Conservation (phyloP, 2,113 vertebrate genomes). For the Hemiscyllium ocellatum region DNA sequence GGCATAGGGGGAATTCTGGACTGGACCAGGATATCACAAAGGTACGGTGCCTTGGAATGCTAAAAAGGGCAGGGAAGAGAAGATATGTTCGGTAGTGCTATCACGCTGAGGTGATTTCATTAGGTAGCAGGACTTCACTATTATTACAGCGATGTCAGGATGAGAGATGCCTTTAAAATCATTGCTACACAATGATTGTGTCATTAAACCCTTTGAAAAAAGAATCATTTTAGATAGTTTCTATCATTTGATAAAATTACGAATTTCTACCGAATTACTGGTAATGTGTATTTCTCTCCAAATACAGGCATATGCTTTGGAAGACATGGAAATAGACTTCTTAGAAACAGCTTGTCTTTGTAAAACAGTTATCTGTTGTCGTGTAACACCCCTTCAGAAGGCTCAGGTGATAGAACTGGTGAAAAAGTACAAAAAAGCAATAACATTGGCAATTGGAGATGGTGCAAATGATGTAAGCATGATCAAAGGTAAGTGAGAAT, state of each 20-base stretch:
- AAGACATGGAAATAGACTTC: constrained; percentile 72
- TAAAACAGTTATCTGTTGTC: constrained; percentile 85
- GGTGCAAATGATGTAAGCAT: constrained; percentile 93
- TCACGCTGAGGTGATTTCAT: background rate
- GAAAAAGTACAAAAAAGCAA: constrained; percentile 80
- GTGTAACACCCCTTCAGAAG: constrained; percentile 89
- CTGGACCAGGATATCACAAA: no score
- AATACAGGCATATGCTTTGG: constrained; percentile 71
- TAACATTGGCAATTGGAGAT: constrained; percentile 88
- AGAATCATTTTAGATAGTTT: background rate
- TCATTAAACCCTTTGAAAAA: background rate
- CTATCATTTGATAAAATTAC: background rate
- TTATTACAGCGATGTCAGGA: background rate
- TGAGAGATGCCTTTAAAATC: background rate
- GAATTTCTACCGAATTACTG: background rate
- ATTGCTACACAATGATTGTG: background rate
- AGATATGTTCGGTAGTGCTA: no score
- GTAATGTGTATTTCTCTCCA: background rate
- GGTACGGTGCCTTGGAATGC: no score
- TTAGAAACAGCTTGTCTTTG: constrained; percentile 80
- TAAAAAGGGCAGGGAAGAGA: no score
- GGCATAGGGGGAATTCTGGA: no score
- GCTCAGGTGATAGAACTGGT: constrained; percentile 90
- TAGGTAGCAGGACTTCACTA: background rate
- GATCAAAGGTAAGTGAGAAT: constrained; percentile 75